phyloP scores from a whole-genome alignment of 2,888 invertebrate species.

The Cryptocephalus moraei region DNA sequence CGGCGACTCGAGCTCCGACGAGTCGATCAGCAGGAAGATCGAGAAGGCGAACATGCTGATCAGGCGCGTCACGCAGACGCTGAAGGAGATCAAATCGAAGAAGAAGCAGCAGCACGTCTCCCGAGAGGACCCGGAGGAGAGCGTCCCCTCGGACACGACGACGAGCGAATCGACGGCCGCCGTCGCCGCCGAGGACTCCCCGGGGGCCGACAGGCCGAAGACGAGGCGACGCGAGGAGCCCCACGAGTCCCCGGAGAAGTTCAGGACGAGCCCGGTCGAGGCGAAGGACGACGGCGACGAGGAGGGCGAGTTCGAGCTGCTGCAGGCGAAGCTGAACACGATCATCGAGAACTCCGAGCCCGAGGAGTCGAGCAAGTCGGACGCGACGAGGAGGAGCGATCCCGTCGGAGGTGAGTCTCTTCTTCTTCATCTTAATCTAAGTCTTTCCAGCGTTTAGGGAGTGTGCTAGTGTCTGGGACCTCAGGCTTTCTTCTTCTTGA shows the following conservation, averaged over 20 bases:
- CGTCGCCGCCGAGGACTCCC: no score
- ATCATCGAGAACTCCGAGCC: conserved; percentile 14
- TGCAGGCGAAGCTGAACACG: conserved; percentile 18
- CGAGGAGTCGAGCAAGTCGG: no score
- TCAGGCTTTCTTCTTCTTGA: no score
- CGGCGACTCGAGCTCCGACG: conserved; percentile 3
- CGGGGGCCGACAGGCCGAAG: not conserved
- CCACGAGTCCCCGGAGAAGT: not conserved
- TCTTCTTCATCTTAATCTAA: no score
- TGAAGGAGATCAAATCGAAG: not conserved
- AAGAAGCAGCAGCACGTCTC: not conserved
- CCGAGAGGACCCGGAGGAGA: not conserved
- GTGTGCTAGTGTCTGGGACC: no score
- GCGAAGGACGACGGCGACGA: conserved; percentile 1
- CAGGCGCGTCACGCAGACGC: conserved; percentile 13
- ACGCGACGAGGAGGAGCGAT: no score
- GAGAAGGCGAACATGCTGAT: conserved; percentile 23
- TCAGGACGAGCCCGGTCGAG: not conserved
- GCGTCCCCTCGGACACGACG: not conserved
- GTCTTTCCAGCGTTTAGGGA: no score
- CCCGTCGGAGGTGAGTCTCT: conserved; percentile 8
- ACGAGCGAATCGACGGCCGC: not conserved
- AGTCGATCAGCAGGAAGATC: conserved; percentile 19
- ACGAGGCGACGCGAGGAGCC: not conserved
- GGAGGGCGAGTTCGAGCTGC: conserved; percentile 8